Conservation (phyloP, 2,888 invertebrate species). For the Drosophila niveifrons region DNA sequence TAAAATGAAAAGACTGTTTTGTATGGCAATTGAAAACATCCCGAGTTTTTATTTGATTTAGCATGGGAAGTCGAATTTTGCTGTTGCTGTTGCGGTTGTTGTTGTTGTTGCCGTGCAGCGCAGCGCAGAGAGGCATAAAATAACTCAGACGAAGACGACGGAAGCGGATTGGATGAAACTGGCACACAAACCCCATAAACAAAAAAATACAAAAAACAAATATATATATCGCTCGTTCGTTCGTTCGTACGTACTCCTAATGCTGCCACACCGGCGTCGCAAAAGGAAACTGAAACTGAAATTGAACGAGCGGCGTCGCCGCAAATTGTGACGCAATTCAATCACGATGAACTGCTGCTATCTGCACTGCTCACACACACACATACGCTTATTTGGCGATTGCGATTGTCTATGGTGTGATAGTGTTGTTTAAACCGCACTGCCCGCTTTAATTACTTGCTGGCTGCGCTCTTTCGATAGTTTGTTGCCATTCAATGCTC, state of each 20-base stretch:
- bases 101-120: neutral
- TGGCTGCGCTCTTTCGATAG: slow-evolving; percentile 4
- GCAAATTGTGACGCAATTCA: slow-evolving; percentile 54
- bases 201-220: slow-evolving; percentile 22
- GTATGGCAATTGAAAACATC: slow-evolving; percentile 1
- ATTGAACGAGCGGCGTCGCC: slow-evolving; percentile 6
- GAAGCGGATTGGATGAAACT: slow-evolving; percentile 44
- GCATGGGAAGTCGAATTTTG: slow-evolving; percentile 1
- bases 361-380: slow-evolving; percentile 33
- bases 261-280: slow-evolving; percentile 50
- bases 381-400: slow-evolving; percentile 21
- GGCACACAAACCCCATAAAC: slow-evolving; percentile 60
- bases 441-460: slow-evolving; percentile 46
- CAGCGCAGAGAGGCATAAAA: slow-evolving; percentile 7
- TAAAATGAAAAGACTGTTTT: slow-evolving; percentile 9
- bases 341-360: slow-evolving; percentile 45
- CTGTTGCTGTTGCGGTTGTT: neutral
- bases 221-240: too few relatives aligned
- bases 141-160: slow-evolving; percentile 39
- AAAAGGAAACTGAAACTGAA: slow-evolving; percentile 55
- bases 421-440: slow-evolving; percentile 33
- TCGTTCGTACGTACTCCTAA: slow-evolving; percentile 28
- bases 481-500: slow-evolving; percentile 34
- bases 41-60: slow-evolving; percentile 14
- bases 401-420: slow-evolving; percentile 28